A percentile compares a stretch with the other conserved stretches of the same genome.
phyloP scores from a whole-genome alignment of 2,888 invertebrate species.

The Capitulum mitella region DNA sequence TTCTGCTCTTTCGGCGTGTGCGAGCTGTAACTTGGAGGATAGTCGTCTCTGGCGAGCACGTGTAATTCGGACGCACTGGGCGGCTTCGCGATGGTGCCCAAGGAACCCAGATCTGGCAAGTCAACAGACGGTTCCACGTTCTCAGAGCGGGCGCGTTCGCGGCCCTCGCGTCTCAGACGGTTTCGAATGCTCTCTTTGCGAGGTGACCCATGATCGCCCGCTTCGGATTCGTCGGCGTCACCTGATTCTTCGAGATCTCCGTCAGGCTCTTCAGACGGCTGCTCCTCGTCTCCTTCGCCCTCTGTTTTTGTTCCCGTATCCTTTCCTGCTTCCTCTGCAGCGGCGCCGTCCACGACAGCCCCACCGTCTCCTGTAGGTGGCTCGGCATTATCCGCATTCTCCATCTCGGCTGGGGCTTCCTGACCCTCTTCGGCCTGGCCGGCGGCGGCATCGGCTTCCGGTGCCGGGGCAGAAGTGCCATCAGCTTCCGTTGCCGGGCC shows the following conservation, averaged over 20 bases:
- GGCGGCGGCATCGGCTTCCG: too few relatives aligned
- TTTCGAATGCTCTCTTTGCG: slow-evolving; percentile 2
- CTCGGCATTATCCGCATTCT: background rate
- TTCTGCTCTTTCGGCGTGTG: slow-evolving; percentile 56
- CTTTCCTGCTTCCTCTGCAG: too few relatives aligned
- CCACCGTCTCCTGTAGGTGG: background rate
- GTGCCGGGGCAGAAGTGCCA: too few relatives aligned
- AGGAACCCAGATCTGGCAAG: background rate
- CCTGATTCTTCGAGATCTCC: too few relatives aligned
- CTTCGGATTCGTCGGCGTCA: background rate
- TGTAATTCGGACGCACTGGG: background rate
- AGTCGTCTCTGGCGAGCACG: background rate
- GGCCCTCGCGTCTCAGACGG: background rate
- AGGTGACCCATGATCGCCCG: background rate
- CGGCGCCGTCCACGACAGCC: too few relatives aligned
- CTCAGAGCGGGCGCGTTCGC: background rate
- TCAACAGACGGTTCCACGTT: background rate
- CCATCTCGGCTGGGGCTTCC: background rate
- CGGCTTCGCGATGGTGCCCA: background rate
- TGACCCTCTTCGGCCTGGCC: too few relatives aligned
- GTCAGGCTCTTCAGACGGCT: too few relatives aligned
- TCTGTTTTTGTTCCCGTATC: too few relatives aligned
- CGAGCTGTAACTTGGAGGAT: background rate
- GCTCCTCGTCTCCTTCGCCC: too few relatives aligned
- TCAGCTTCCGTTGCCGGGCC: too few relatives aligned